phyloP scores from a whole-genome alignment of 2,888 invertebrate genomes.

The Drosophila tanythrix region DNA sequence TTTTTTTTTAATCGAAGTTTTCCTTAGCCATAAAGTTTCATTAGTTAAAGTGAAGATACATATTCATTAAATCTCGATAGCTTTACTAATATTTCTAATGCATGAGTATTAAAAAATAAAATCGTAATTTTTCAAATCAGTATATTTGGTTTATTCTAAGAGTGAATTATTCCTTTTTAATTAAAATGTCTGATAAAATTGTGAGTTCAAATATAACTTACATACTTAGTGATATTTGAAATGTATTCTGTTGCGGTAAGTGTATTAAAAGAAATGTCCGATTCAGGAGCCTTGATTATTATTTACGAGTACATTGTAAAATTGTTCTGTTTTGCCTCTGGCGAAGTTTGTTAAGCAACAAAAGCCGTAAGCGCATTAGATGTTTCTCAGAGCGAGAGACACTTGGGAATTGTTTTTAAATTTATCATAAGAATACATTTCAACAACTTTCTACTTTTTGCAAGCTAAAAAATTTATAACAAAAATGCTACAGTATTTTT shows the following conservation, averaged over 20 bases:
- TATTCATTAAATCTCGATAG: too few relatives aligned
- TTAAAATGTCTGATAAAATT: neutral
- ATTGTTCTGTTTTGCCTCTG: slow-evolving; percentile 40
- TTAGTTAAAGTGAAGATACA: neutral
- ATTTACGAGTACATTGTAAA: slow-evolving; percentile 62
- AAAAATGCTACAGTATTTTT: neutral
- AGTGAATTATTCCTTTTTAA: neutral
- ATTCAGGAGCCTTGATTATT: slow-evolving; percentile 50
- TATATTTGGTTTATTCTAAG: neutral
- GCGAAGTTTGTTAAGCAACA: slow-evolving; percentile 47
- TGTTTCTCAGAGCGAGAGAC: slow-evolving; percentile 24
- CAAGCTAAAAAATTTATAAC: slow-evolving; percentile 3
- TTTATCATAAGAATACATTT: slow-evolving; percentile 61
- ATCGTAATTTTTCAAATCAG: too few relatives aligned
- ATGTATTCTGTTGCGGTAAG: neutral
- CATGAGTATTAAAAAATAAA: neutral
- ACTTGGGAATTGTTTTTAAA: slow-evolving; percentile 70
- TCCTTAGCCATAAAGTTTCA: neutral
- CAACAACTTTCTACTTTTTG: slow-evolving; percentile 43
- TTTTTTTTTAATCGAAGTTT: neutral
- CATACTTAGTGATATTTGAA: neutral
- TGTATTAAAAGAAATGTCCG: slow-evolving; percentile 19
- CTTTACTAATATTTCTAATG: neutral
- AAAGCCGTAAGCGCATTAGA: slow-evolving; percentile 59
- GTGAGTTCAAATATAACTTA: neutral